Evolutionary conservation across 2,113 vertebrate genomes (phyloP).

Genomic region (Hoplias malabaricus): DNA sequence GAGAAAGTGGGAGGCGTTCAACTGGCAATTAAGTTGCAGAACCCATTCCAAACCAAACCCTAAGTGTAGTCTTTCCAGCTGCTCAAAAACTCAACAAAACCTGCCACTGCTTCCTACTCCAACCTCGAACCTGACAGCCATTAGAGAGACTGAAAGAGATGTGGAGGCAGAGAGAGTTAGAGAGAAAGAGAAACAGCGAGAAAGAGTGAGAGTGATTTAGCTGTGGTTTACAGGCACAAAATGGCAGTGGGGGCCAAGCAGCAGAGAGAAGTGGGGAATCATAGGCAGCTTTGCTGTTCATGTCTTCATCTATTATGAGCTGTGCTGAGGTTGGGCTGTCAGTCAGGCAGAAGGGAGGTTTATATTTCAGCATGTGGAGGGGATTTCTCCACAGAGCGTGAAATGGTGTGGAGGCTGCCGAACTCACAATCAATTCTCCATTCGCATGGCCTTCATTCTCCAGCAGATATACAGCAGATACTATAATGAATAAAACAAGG

Average conservation of each 20-base stretch:
- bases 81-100: constrained; percentile 5
- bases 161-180: not conserved
- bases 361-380: not conserved
- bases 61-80: constrained; percentile 24
- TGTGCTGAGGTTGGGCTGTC: not conserved
- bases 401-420: not conserved
- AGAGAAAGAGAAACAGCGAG: not conserved
- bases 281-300: constrained; percentile 14
- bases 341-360: not conserved
- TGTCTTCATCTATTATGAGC: constrained; percentile 12
- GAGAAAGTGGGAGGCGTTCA: constrained; percentile 9
- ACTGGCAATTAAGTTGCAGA: constrained; percentile 37
- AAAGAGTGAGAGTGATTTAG: constrained; percentile 21
- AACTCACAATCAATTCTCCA: not conserved
- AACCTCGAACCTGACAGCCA: constrained; percentile 46
- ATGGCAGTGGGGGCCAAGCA: constrained; percentile 48
- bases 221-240: constrained; percentile 57
- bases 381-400: not conserved
- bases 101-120: constrained; percentile 16
- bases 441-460: not conserved
- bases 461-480: not conserved
- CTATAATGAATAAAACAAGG: not conserved
- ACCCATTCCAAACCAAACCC: constrained; percentile 16
- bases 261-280: not conserved
- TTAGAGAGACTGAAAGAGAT: not conserved